Evolutionary conservation across 2,797 vertebrate genomes (phyloP).

Genomic region (Aulostomus chinensis): DNA sequence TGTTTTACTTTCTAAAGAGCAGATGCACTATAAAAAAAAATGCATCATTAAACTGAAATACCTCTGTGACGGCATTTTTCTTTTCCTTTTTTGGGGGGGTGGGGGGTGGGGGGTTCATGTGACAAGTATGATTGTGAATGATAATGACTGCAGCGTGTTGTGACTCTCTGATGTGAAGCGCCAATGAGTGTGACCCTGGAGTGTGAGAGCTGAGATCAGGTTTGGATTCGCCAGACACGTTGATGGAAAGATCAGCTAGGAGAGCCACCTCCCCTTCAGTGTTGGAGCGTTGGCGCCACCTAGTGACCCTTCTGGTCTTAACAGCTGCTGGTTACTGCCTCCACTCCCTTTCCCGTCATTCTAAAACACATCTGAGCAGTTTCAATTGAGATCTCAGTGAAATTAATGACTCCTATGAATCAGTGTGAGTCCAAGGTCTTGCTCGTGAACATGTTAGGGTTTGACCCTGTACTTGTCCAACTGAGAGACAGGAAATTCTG

Average conservation of each 20-base stretch:
- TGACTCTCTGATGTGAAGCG: constrained; percentile 11
- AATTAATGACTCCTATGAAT: too few species aligned
- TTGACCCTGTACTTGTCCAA: too few species aligned
- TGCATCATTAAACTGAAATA: constrained; percentile 61
- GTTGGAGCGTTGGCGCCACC: constrained; percentile 62
- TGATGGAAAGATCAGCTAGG: constrained; percentile 23
- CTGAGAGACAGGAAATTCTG: too few species aligned
- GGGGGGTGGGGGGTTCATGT: constrained; percentile 41
- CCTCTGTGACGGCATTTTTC: constrained; percentile 49
- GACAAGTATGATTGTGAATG: constrained; percentile 40
- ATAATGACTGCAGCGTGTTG: constrained; percentile 21
- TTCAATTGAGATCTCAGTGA: too few species aligned
- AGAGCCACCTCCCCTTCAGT: constrained; percentile 4
- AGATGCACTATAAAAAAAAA: constrained; percentile 60
- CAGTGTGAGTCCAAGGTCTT: too few species aligned
- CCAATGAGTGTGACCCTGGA: constrained; percentile 15
- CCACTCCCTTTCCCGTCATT: too few species aligned
- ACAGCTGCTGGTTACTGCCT: too few species aligned
- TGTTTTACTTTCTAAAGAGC: constrained; percentile 51
- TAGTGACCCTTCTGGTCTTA: constrained; percentile 34
- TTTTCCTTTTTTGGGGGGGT: too few species aligned
- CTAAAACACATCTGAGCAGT: too few species aligned
- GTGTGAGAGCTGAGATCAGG: constrained; percentile 4
- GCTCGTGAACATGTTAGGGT: too few species aligned
- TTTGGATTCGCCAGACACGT: constrained; percentile 20